Conservation (phyloP, 2,888 invertebrate species). For the Sicus ferrugineus region DNA sequence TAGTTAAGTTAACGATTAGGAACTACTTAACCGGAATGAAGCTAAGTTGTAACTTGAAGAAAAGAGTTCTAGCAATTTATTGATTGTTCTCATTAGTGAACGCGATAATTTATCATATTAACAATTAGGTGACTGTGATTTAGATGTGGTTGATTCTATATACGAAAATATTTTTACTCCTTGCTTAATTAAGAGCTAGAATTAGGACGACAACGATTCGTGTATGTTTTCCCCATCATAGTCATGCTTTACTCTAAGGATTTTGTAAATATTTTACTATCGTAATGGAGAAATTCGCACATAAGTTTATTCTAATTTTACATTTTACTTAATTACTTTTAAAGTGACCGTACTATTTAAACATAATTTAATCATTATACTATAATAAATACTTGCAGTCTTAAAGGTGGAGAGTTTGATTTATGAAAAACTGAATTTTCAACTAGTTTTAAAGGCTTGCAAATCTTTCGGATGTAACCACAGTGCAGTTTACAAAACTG, state of each 20-base stretch:
- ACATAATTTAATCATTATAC: background rate
- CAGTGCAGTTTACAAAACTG: too few relatives aligned
- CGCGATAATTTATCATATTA: constrained; percentile 11
- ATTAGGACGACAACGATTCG: background rate
- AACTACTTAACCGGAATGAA: background rate
- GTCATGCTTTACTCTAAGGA: background rate
- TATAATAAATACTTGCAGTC: constrained; percentile 18
- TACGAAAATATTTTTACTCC: constrained; percentile 26
- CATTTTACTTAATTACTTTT: constrained; percentile 25
- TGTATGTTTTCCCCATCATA: background rate
- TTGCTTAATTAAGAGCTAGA: constrained; percentile 17
- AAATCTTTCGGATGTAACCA: too few relatives aligned
- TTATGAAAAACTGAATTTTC: too few relatives aligned
- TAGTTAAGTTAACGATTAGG: background rate
- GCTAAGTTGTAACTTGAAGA: too few relatives aligned
- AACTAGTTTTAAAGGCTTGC: too few relatives aligned
- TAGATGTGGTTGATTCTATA: constrained; percentile 55
- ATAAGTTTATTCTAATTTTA: background rate
- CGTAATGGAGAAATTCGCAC: background rate
- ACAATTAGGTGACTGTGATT: constrained; percentile 59
- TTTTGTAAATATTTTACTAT: constrained; percentile 25
- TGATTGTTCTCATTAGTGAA: background rate
- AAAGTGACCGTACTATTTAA: constrained; percentile 8
- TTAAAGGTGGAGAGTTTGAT: too few relatives aligned
- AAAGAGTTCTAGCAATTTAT: background rate